These are phyloP conservation scores for Gorsachius magnificus DNA, from an alignment of 2,797 vertebrate species.

Conservation along the genomic window DNA sequence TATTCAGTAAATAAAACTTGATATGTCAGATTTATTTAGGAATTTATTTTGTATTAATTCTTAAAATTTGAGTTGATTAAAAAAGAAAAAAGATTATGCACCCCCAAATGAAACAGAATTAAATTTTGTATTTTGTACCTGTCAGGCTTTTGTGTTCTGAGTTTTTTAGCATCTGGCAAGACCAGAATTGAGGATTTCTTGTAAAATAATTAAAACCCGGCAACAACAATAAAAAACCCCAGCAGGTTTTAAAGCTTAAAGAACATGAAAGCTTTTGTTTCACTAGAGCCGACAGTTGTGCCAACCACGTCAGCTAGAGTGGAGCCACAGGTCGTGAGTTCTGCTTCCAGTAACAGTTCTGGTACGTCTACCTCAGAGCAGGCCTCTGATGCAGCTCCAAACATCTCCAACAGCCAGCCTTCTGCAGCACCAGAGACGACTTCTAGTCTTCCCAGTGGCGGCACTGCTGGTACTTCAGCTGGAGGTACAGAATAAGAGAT, in stretches of 20 bases:
- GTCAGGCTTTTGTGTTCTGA: background rate
- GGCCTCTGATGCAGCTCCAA: slow-evolving; percentile 84
- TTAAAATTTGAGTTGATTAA: background rate
- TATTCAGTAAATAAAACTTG: background rate
- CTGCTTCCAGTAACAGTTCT: slow-evolving; percentile 82
- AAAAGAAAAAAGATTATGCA: background rate
- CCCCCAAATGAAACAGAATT: background rate
- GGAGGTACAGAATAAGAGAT: slow-evolving; percentile 79
- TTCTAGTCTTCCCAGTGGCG: slow-evolving; percentile 77
- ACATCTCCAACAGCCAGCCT: slow-evolving; percentile 83
- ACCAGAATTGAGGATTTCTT: background rate
- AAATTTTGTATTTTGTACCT: background rate
- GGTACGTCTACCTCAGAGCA: slow-evolving; percentile 93
- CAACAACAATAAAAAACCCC: background rate
- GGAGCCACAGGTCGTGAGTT: slow-evolving; percentile 86
- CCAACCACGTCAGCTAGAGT: slow-evolving; percentile 89
- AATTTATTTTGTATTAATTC: background rate
- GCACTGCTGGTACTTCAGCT: slow-evolving; percentile 78
- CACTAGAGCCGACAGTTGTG: slow-evolving; percentile 90
- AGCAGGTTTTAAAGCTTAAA: background rate
- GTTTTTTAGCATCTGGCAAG: background rate
- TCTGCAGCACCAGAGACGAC: slow-evolving; percentile 78
- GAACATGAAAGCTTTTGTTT: background rate
- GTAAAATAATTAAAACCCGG: background rate
- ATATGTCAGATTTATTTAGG: background rate